Conservation (phyloP, 2,797 vertebrate genomes). For the Gephyroberyx darwinii region DNA sequence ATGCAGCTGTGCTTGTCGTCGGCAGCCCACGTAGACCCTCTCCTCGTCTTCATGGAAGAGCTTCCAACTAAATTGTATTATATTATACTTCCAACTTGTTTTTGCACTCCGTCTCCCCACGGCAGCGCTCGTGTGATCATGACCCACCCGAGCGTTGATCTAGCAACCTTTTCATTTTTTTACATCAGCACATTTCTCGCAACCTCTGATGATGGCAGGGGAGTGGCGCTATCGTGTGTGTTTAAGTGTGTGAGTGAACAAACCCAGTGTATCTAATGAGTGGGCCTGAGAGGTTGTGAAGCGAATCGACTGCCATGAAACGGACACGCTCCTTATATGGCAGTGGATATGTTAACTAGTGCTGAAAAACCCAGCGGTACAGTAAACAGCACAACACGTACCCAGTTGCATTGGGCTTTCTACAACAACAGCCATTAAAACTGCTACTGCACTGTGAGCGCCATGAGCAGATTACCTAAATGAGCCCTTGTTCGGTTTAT, state of each 20-base stretch:
- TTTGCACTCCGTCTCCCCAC: slow-evolving; percentile 23
- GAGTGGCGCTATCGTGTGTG: slow-evolving; percentile 4
- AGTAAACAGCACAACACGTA: slow-evolving; percentile 45
- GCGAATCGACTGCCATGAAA: slow-evolving; percentile 14
- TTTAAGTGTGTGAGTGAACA: not conserved
- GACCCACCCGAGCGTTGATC: slow-evolving; percentile 23
- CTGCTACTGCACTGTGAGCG: slow-evolving; percentile 63
- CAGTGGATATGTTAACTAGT: slow-evolving; percentile 29
- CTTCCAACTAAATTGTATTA: slow-evolving; percentile 62
- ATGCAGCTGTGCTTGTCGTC: slow-evolving; percentile 61
- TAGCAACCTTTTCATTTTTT: not conserved
- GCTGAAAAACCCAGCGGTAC: slow-evolving; percentile 56
- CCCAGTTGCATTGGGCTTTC: slow-evolving; percentile 49
- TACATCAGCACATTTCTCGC: slow-evolving; percentile 5
- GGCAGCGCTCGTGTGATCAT: slow-evolving; percentile 8
- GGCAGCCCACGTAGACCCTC: slow-evolving; percentile 61
- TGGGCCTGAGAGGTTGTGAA: slow-evolving; percentile 17
- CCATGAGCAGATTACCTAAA: slow-evolving; percentile 64
- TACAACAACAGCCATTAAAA: slow-evolving; percentile 63
- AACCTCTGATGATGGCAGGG: not conserved
- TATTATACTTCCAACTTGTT: slow-evolving; percentile 43
- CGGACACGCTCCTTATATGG: slow-evolving; percentile 19
- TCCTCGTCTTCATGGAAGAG: slow-evolving; percentile 60
- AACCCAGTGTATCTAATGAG: slow-evolving; percentile 34
- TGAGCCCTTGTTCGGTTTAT: slow-evolving; percentile 71